phyloP scores from a whole-genome alignment of 2,888 invertebrate genomes.

The Salpingus planirostris region DNA sequence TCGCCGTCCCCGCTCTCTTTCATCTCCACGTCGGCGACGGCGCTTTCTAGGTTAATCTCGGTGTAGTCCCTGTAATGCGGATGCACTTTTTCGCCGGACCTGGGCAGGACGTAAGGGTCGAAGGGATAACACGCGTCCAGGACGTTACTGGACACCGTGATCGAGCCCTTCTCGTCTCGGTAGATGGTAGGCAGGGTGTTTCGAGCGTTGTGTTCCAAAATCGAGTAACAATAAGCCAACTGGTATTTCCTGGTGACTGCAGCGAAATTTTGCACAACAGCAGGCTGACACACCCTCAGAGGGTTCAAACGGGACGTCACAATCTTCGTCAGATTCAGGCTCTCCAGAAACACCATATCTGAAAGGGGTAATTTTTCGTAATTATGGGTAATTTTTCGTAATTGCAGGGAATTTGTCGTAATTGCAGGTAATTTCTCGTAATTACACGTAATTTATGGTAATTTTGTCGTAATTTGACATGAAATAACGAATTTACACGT shows the following conservation, averaged over 20 bases:
- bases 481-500: slow-evolving; percentile 4
- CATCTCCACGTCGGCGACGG: slow-evolving; percentile 7
- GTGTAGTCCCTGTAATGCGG: slow-evolving; percentile 46
- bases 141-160: slow-evolving; percentile 33
- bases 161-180: slow-evolving; percentile 42
- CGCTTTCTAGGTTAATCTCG: slow-evolving; percentile 31
- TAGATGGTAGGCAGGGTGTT: slow-evolving; percentile 50
- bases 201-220: slow-evolving; percentile 76
- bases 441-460: no score
- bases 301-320: slow-evolving; percentile 85
- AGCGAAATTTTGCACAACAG: slow-evolving; percentile 72
- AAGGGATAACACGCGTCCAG: slow-evolving; percentile 75
- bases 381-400: no score
- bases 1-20: slow-evolving; percentile 20
- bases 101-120: slow-evolving; percentile 73
- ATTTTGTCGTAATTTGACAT: no score
- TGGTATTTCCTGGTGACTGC: slow-evolving; percentile 76
- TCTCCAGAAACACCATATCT: slow-evolving; percentile 73
- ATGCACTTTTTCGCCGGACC: slow-evolving; percentile 40
- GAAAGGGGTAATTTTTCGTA: slow-evolving; percentile 35
- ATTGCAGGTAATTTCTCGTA: no score
- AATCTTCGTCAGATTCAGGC: slow-evolving; percentile 75
- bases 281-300: slow-evolving; percentile 67
- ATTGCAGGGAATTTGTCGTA: no score
- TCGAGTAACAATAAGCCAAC: slow-evolving; percentile 83